phyloP scores from a whole-genome alignment of 2,797 vertebrate species.

The Babyrousa celebensis region DNA sequence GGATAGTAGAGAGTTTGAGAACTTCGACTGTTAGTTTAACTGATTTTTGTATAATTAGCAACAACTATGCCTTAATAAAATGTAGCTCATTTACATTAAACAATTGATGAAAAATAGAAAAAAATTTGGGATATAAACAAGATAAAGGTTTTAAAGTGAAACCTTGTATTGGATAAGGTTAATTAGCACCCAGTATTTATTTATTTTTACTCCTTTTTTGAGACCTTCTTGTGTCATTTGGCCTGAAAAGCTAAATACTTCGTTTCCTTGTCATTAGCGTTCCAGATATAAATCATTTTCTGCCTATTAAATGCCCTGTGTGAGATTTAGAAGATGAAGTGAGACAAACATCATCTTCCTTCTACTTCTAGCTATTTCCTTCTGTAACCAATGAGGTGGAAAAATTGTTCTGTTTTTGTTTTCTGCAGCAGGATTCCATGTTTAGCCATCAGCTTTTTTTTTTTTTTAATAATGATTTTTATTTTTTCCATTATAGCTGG shows the following conservation, averaged over 20 bases:
- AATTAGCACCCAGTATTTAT: background rate
- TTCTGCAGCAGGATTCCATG: background rate
- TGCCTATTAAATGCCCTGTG: background rate
- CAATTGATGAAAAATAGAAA: background rate
- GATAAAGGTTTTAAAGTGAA: background rate
- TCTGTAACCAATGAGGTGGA: background rate
- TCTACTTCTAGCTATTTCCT: background rate
- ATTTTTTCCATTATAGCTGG: too few species aligned
- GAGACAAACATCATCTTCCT: background rate
- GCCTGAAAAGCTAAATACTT: background rate
- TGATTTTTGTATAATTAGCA: background rate
- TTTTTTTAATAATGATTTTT: too few species aligned
- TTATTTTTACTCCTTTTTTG: background rate
- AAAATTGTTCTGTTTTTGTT: background rate
- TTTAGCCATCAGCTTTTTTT: background rate
- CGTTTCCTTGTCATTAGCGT: background rate
- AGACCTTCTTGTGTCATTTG: background rate
- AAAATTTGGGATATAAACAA: background rate
- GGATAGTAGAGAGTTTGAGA: background rate
- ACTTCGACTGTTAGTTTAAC: background rate
- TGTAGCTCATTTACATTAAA: background rate
- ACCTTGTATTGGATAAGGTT: background rate
- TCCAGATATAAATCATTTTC: background rate
- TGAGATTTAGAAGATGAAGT: slow-evolving; percentile 26
- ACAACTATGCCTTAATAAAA: background rate